Percentiles rank a stretch among this genome's conserved stretches.
These are phyloP conservation scores for Pachyramphus minor DNA, from an alignment of 2,113 vertebrate species.

Conservation along the genomic window DNA sequence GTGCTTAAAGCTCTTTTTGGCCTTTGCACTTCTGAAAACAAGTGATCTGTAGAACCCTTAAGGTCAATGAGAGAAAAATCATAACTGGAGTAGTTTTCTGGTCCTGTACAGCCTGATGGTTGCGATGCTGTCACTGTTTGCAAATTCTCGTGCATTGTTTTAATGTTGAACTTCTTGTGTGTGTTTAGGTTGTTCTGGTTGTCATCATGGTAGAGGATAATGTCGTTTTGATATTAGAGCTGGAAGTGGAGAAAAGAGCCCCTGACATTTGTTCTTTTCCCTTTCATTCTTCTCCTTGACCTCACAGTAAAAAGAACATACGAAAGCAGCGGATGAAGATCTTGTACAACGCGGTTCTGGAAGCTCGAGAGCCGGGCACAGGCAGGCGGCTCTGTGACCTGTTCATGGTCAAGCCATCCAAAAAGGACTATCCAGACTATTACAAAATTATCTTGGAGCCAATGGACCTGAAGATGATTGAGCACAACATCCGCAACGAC, in stretches of 20 bases:
- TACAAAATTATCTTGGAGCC: slow-evolving; percentile 99
- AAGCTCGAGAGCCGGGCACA: slow-evolving; percentile 85
- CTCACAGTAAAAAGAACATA: slow-evolving; percentile 92
- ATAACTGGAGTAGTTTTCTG: background rate
- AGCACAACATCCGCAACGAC: slow-evolving; percentile 94
- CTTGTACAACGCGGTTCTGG: slow-evolving; percentile 86
- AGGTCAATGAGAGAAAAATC: background rate
- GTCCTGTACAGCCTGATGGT: background rate
- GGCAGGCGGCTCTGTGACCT: slow-evolving; percentile 92
- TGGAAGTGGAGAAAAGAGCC: background rate
- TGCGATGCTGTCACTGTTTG: background rate
- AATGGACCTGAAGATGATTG: slow-evolving; percentile 95
- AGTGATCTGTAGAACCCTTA: background rate
- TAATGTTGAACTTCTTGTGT: background rate
- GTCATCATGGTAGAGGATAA: background rate
- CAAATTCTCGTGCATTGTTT: background rate
- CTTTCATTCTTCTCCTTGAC: background rate
- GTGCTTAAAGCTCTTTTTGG: background rate
- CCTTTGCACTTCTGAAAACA: background rate
- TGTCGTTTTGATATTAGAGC: background rate
- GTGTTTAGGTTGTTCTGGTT: background rate
- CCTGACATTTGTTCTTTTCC: background rate
- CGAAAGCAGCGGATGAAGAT: slow-evolving; percentile 94
- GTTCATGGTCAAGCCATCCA: slow-evolving; percentile 97
- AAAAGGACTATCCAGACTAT: slow-evolving; percentile 99